phyloP scores from a whole-genome alignment of 2,888 invertebrate genomes.

The Aromia moschata region DNA sequence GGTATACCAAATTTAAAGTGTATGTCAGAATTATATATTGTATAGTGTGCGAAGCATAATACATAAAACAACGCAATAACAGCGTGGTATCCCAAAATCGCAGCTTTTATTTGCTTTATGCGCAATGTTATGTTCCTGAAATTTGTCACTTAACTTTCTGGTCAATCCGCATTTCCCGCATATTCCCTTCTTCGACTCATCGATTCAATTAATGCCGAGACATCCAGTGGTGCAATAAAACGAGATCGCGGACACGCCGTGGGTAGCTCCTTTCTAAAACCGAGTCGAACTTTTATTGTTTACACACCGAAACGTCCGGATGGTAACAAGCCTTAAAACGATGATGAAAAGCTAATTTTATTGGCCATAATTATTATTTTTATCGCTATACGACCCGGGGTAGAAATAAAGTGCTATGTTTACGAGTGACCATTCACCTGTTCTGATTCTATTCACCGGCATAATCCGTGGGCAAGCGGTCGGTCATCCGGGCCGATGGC shows the following conservation, averaged over 20 bases:
- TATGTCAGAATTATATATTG: no score
- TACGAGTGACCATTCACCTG: constrained; percentile 52
- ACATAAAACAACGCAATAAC: no score
- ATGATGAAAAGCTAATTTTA: constrained; percentile 53
- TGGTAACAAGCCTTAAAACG: constrained; percentile 46
- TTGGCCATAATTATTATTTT: constrained; percentile 53
- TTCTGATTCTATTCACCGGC: constrained; percentile 43
- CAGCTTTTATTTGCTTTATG: no score
- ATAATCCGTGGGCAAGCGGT: constrained; percentile 44
- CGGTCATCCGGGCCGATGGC: constrained; percentile 18
- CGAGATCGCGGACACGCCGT: neutral
- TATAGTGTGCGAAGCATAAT: no score
- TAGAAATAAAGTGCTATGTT: constrained; percentile 53
- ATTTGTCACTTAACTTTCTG: no score
- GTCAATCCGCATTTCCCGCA: no score
- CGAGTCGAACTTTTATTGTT: constrained; percentile 28
- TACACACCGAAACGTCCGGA: constrained; percentile 33
- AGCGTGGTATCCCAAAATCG: no score
- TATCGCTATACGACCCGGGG: constrained; percentile 50
- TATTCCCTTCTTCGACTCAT: no score
- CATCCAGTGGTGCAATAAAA: neutral
- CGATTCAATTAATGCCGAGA: no score
- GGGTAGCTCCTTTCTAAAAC: constrained; percentile 4
- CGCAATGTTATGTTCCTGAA: no score
- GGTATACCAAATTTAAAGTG: no score